These are phyloP conservation scores for Leuctra nigra DNA, from an alignment of 2,888 invertebrate genomes.

Conservation along the genomic window DNA sequence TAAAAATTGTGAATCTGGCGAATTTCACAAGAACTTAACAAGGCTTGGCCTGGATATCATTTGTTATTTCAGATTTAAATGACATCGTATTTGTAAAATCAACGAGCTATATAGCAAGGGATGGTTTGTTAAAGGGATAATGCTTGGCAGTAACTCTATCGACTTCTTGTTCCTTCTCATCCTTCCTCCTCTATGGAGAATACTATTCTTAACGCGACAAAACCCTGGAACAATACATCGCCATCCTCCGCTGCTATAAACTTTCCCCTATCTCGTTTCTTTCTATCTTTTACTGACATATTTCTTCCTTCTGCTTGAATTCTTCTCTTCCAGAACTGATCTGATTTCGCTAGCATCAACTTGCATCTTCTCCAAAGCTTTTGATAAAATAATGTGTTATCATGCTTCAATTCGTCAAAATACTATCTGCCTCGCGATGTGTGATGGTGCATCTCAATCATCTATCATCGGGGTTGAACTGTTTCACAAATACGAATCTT, in stretches of 20 bases:
- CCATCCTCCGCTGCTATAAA: not conserved
- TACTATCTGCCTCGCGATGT: too few species aligned
- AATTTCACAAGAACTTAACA: slow-evolving; percentile 2
- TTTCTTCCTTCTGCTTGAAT: slow-evolving; percentile 4
- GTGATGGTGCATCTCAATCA: slow-evolving; percentile 3
- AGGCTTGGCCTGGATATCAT: not conserved
- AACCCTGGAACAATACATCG: not conserved
- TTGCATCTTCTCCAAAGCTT: not conserved
- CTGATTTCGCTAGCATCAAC: not conserved
- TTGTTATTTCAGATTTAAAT: slow-evolving; percentile 12
- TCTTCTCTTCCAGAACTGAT: not conserved
- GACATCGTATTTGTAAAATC: not conserved
- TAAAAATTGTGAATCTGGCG: not conserved
- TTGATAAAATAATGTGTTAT: slow-evolving; percentile 6
- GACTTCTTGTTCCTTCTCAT: not conserved
- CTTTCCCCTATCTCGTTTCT: not conserved
- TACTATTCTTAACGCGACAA: slow-evolving; percentile 10
- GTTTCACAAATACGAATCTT: not conserved
- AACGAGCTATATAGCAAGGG: not conserved
- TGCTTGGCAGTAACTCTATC: slow-evolving; percentile 1
- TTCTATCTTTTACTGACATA: not conserved
- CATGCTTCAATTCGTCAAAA: too few species aligned
- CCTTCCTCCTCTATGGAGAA: not conserved
- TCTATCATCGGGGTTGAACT: not conserved
- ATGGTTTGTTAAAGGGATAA: slow-evolving; percentile 3